Conservation (phyloP, 2,888 invertebrate species). For the Caenorhabditis zanzibari region DNA sequence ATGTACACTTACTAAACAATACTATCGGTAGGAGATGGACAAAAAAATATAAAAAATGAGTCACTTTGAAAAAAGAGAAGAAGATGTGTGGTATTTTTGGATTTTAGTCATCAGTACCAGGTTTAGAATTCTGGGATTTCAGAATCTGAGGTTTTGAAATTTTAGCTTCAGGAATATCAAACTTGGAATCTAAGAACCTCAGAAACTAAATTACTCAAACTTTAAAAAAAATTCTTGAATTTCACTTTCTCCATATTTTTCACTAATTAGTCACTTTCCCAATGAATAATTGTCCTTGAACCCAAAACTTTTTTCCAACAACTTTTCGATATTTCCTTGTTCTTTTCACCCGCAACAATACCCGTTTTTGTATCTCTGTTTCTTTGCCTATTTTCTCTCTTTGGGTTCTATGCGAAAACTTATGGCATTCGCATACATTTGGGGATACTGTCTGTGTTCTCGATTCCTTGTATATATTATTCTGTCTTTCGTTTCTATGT, state of each 20-base stretch:
- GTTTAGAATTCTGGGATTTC: no score
- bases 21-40: not conserved
- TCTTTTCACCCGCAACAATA: not conserved
- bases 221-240: no score
- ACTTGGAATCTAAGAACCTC: no score
- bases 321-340: no score
- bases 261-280: not conserved
- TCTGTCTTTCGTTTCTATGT: not conserved
- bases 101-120: no score
- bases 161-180: no score
- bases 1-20: not conserved
- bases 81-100: no score
- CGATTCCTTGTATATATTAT: slow-evolving; percentile 28
- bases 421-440: slow-evolving; percentile 5
- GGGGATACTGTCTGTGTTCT: slow-evolving; percentile 13
- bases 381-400: not conserved
- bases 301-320: not conserved
- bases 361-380: no score
- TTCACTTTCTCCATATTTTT: no score
- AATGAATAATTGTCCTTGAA: slow-evolving; percentile 2
- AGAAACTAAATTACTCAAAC: no score
- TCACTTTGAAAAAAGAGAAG: not conserved
- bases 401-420: slow-evolving; percentile 6
- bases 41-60: not conserved
- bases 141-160: no score